Evolutionary conservation across 2,888 invertebrate species (phyloP).

Genomic region (Agrochola circellaris): DNA sequence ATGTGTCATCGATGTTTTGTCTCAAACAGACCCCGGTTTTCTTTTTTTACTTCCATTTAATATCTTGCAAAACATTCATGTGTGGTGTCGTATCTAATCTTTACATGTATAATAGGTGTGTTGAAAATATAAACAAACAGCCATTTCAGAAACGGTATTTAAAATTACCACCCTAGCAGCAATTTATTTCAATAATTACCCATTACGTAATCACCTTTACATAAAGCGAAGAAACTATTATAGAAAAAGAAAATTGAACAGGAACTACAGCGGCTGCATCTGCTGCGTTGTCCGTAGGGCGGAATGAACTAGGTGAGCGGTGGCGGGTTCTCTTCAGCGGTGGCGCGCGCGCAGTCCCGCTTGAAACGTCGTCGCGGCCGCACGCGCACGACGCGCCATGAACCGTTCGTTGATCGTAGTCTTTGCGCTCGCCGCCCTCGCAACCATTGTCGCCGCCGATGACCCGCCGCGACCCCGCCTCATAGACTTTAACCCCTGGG

Average conservation of each 20-base stretch:
- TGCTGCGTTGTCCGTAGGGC: constrained; percentile 79
- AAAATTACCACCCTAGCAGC: constrained; percentile 27
- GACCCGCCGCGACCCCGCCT: constrained; percentile 85
- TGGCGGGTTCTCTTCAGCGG: constrained; percentile 75
- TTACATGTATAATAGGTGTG: neutral
- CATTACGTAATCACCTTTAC: constrained; percentile 52
- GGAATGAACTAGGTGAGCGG: constrained; percentile 81
- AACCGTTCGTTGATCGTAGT: constrained; percentile 81
- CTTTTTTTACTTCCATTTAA: neutral
- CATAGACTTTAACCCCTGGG: constrained; percentile 88
- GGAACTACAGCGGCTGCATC: constrained; percentile 73
- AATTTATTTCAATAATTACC: constrained; percentile 40
- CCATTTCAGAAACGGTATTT: constrained; percentile 23
- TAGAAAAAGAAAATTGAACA: constrained; percentile 68
- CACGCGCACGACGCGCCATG: constrained; percentile 87
- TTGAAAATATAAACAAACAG: constrained; percentile 15
- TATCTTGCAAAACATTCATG: neutral
- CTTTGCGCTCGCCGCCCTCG: constrained; percentile 84
- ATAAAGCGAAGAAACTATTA: constrained; percentile 47
- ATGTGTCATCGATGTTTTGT: constrained; percentile 7
- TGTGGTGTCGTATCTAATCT: neutral
- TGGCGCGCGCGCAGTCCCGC: constrained; percentile 87
- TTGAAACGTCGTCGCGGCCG: constrained; percentile 86
- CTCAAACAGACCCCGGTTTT: neutral
- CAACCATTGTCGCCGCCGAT: constrained; percentile 74